Conservation (phyloP, 2,888 invertebrate genomes). For the Deilephila elpenor region DNA sequence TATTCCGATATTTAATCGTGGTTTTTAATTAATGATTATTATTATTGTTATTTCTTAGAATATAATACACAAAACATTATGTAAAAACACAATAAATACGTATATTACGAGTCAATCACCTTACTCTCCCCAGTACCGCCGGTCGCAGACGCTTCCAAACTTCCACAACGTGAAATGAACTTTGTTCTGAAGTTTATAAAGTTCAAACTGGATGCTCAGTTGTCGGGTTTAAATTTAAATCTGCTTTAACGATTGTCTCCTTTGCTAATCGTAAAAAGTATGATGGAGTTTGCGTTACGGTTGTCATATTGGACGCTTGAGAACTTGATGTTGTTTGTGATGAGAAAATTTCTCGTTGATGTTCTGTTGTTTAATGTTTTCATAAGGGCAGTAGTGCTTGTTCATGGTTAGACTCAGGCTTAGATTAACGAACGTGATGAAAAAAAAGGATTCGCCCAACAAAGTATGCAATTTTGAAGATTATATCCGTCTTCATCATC, state of each 20-base stretch:
- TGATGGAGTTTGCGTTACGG: slow-evolving; percentile 57
- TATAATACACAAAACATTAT: slow-evolving; percentile 4
- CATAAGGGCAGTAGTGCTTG: no score
- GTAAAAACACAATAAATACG: slow-evolving; percentile 19
- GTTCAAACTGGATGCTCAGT: slow-evolving; percentile 35
- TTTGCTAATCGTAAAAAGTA: slow-evolving; percentile 70
- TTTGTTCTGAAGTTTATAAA: slow-evolving; percentile 37
- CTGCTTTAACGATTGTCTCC: slow-evolving; percentile 60
- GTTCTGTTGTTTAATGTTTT: no score
- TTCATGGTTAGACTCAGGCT: no score
- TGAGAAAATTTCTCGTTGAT: no score
- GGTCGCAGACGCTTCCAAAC: slow-evolving; percentile 19
- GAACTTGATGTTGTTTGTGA: slow-evolving; percentile 21
- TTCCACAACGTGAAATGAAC: slow-evolving; percentile 30
- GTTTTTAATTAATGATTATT: no score
- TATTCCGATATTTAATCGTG: no score
- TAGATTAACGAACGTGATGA: no score
- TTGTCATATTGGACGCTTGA: slow-evolving; percentile 42
- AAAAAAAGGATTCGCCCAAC: no score
- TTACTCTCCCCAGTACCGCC: slow-evolving; percentile 26
- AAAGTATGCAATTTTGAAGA: no score
- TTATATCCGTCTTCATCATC: no score
- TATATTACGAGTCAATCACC: slow-evolving; percentile 31
- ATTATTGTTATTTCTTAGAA: background rate
- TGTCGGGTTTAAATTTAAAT: slow-evolving; percentile 64